A percentile compares a stretch with the other conserved stretches of the same genome.
Conservation (phyloP, 2,888 invertebrate species). For the Dolomedes plantarius region DNA sequence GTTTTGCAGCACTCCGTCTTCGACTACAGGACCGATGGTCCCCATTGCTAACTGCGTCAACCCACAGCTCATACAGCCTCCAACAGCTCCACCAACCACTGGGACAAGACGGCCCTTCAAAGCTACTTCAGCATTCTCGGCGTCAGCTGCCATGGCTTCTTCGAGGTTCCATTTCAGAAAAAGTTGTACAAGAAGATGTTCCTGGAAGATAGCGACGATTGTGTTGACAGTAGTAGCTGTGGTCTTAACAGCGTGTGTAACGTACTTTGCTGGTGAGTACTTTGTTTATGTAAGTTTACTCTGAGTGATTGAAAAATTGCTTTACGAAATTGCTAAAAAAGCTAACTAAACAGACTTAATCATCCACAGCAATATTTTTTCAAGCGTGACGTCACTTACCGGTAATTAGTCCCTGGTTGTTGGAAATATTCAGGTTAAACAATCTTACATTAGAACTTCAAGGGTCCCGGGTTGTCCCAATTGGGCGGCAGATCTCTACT, state of each 20-base stretch:
- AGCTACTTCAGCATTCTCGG: slow-evolving; percentile 58
- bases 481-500: no score
- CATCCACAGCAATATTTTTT: no score
- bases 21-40: slow-evolving; percentile 73
- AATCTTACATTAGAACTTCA: no score
- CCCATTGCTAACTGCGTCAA: slow-evolving; percentile 73
- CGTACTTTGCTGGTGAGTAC: slow-evolving; percentile 91
- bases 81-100: slow-evolving; percentile 63
- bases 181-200: slow-evolving; percentile 80
- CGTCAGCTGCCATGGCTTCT: slow-evolving; percentile 66
- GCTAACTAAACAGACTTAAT: no score
- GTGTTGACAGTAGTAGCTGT: slow-evolving; percentile 89
- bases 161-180: slow-evolving; percentile 67
- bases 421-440: no score
- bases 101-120: slow-evolving; percentile 54
- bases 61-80: slow-evolving; percentile 72
- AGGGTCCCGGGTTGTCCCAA: no score
- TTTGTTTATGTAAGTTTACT: no score
- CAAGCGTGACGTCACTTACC: no score
- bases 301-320: no score
- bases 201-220: slow-evolving; percentile 94
- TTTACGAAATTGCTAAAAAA: no score
- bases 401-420: no score
- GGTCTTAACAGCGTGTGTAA: slow-evolving; percentile 87
- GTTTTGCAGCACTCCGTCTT: slow-evolving; percentile 71